A percentile compares a stretch with the other conserved stretches of the same genome.
These are phyloP conservation scores for Lamprotornis superbus DNA, from an alignment of 2,113 vertebrate genomes.

Conservation along the genomic window DNA sequence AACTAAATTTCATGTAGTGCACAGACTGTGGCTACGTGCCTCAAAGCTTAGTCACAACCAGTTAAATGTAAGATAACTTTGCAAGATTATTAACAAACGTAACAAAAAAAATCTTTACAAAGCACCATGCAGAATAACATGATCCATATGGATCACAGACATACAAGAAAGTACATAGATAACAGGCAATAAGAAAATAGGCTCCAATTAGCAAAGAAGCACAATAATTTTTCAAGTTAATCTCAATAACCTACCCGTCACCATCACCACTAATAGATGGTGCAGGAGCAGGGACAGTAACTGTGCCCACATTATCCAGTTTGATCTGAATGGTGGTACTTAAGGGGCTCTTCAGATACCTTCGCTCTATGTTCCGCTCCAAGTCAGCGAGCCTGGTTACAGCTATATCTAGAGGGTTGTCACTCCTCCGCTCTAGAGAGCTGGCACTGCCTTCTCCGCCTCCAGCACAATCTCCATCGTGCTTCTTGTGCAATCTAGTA, in stretches of 20 bases:
- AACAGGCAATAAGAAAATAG: conserved; percentile 87
- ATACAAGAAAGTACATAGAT: conserved; percentile 84
- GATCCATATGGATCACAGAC: conserved; percentile 80
- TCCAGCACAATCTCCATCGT: conserved; percentile 81
- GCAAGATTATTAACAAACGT: conserved; percentile 79
- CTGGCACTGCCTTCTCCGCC: conserved; percentile 81
- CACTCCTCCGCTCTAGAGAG: conserved; percentile 88
- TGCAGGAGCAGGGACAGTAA: conserved; percentile 99
- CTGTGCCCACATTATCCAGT: conserved; percentile 99
- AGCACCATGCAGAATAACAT: conserved; percentile 85
- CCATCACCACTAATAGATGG: conserved; percentile 99
- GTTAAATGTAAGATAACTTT: conserved; percentile 79
- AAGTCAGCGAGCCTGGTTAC: conserved; percentile 98
- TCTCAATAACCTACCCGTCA: conserved; percentile 99
- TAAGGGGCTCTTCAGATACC: conserved; percentile 99
- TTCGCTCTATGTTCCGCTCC: conserved; percentile 99
- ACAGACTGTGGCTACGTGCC: conserved; percentile 83
- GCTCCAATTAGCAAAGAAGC: conserved; percentile 92
- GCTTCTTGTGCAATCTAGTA: conserved; percentile 79
- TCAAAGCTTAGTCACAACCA: conserved; percentile 83
- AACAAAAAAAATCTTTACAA: conserved; percentile 80
- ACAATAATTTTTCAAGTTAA: conserved; percentile 88
- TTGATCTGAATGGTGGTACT: conserved; percentile 99
- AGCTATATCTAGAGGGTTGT: conserved; percentile 99
- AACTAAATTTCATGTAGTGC: conserved; percentile 85